phyloP scores from a whole-genome alignment of 2,888 invertebrate genomes.

The Nysson spinosus region DNA sequence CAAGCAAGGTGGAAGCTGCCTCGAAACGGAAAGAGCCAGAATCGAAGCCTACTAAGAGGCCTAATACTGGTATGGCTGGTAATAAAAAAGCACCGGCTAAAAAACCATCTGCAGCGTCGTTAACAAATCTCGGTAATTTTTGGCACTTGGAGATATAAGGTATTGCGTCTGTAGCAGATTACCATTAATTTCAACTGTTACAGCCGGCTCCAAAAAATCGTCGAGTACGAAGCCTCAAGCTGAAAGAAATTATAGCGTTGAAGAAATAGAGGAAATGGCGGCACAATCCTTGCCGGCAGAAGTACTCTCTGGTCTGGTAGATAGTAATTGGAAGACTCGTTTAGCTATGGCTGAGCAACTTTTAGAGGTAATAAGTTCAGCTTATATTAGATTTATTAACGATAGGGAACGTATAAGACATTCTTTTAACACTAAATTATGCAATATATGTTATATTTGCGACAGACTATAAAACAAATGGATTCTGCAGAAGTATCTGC shows the following conservation, averaged over 20 bases:
- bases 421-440: too few species aligned
- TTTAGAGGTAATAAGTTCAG: conserved; percentile 71
- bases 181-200: conserved; percentile 59
- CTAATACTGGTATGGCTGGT: conserved; percentile 62
- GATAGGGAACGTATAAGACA: too few species aligned
- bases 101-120: conserved; percentile 66
- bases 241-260: conserved; percentile 85
- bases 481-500: conserved; percentile 83
- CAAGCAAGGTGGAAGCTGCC: conserved; percentile 77
- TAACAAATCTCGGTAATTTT: conserved; percentile 57
- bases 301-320: conserved; percentile 83
- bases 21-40: conserved; percentile 45
- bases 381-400: neutral
- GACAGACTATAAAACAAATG: conserved; percentile 81
- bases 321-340: conserved; percentile 92
- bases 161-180: neutral
- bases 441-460: too few species aligned
- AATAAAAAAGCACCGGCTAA: conserved; percentile 74
- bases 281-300: conserved; percentile 83
- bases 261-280: conserved; percentile 88
- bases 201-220: conserved; percentile 71
- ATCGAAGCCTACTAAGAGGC: conserved; percentile 60
- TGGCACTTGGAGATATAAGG: neutral
- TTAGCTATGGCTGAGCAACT: conserved; percentile 87
- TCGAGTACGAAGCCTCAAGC: conserved; percentile 66